These are phyloP conservation scores for Panthera tigris DNA, from an alignment of 2,113 vertebrate genomes.

Conservation along the genomic window DNA sequence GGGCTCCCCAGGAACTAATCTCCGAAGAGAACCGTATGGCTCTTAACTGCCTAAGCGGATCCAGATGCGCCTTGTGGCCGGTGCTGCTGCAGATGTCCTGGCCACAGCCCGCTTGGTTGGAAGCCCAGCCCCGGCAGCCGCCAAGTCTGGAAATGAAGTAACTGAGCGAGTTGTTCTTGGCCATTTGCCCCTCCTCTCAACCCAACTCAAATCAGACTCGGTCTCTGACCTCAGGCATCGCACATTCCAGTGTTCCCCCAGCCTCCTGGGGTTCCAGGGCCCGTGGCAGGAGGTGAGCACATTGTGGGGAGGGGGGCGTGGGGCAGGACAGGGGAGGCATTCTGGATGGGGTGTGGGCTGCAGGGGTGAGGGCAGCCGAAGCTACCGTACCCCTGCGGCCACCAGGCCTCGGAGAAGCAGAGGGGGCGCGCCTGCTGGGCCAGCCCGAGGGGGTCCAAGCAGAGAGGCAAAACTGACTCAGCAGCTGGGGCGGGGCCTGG, in stretches of 20 bases:
- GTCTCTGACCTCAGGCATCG: conserved; percentile 85
- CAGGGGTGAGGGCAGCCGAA: conserved; percentile 19
- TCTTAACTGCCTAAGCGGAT: conserved; percentile 83
- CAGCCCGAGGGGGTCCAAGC: neutral
- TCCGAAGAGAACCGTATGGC: conserved; percentile 83
- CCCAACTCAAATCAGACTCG: conserved; percentile 82
- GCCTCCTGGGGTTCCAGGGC: conserved; percentile 79
- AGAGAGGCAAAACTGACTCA: neutral
- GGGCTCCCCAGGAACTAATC: conserved; percentile 72
- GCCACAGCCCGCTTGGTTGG: conserved; percentile 83
- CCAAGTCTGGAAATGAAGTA: conserved; percentile 89
- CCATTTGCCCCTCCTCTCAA: conserved; percentile 83
- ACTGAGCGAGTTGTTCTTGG: conserved; percentile 88
- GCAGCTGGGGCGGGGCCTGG: neutral
- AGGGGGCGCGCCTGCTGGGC: neutral
- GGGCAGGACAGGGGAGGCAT: conserved; percentile 4
- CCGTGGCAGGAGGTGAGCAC: conserved; percentile 76
- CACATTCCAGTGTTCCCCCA: conserved; percentile 81
- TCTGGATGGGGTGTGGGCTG: conserved; percentile 51
- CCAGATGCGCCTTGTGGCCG: conserved; percentile 86
- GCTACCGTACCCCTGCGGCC: conserved; percentile 29
- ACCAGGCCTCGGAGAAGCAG: neutral
- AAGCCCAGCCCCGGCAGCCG: conserved; percentile 79
- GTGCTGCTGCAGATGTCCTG: conserved; percentile 83
- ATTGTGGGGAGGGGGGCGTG: conserved; percentile 29